Percentiles rank a stretch among this genome's conserved stretches.
Conservation (phyloP, 2,888 invertebrate genomes). For the Chelonus formosanus region DNA sequence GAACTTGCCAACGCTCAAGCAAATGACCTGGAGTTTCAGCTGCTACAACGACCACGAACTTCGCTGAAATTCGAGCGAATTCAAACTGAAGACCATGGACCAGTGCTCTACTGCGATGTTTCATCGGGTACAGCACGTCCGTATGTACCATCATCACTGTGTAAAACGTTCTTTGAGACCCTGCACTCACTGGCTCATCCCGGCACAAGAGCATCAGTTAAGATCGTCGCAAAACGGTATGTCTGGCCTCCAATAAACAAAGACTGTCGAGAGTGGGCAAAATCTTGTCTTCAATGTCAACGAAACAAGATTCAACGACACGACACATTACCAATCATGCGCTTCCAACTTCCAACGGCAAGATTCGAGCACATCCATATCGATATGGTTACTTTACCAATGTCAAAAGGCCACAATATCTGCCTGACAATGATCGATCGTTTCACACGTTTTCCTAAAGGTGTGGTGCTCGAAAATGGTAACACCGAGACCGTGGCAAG, state of each 20-base stretch:
- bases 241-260: constrained; percentile 54
- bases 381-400: background rate
- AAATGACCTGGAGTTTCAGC: background rate
- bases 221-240: no score
- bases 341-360: constrained; percentile 2
- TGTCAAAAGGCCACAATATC: background rate
- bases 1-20: background rate
- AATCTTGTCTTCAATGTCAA: constrained; percentile 3
- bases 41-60: background rate
- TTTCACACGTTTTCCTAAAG: background rate
- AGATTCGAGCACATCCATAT: constrained; percentile 1
- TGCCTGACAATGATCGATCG: background rate
- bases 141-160: constrained; percentile 15
- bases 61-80: background rate
- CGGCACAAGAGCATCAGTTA: no score
- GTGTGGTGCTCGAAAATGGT: background rate
- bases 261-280: constrained; percentile 2
- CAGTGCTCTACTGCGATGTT: constrained; percentile 1
- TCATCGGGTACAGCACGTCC: constrained; percentile 5
- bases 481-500: background rate
- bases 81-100: background rate
- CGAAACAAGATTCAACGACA: constrained; percentile 6
- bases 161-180: constrained; percentile 19
- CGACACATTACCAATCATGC: background rate
- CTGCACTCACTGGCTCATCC: no score